Evolutionary conservation across 2,113 vertebrate species (phyloP).

Genomic region (Gopherus flavomarginatus): DNA sequence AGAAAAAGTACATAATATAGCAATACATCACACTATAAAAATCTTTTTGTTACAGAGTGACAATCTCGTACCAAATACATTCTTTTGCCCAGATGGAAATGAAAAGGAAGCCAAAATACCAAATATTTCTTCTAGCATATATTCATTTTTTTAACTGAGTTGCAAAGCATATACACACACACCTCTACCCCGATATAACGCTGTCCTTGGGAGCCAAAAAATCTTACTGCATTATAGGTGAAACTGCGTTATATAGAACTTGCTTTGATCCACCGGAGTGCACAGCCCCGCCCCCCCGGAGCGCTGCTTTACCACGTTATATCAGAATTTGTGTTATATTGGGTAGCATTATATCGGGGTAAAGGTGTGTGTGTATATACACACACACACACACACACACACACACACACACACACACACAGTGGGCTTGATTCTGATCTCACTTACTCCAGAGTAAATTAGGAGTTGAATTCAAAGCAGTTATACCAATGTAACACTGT

Average conservation of each 20-base stretch:
- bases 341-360: too few species aligned
- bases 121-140: background rate
- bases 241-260: too few species aligned
- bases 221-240: too few species aligned
- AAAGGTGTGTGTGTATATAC: too few species aligned
- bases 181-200: too few species aligned
- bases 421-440: background rate
- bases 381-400: too few species aligned
- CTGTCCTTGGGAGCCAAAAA: too few species aligned
- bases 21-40: background rate
- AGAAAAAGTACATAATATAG: background rate
- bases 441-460: background rate
- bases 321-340: too few species aligned
- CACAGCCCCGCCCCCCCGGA: too few species aligned
- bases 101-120: background rate
- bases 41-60: background rate
- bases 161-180: background rate
- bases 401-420: background rate
- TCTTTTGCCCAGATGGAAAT: too few species aligned
- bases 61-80: background rate
- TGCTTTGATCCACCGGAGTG: too few species aligned
- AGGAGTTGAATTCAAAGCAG: background rate
- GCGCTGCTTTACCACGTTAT: too few species aligned
- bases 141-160: background rate
- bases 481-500: accelerated